Conservation (phyloP, 2,113 vertebrate species). For the Vulpes vulpes region DNA sequence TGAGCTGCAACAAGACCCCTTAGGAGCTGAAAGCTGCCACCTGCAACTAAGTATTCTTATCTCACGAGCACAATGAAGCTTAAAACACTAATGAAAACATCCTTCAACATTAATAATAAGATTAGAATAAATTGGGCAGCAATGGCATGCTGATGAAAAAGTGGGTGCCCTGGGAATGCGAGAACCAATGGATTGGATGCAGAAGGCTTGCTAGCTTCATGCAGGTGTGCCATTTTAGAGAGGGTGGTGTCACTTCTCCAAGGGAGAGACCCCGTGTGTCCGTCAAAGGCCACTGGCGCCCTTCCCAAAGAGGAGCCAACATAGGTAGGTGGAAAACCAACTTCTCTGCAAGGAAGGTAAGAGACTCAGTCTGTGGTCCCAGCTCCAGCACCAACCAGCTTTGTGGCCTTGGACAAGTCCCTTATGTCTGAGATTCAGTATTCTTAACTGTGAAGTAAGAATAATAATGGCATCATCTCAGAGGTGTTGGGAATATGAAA, state of each 20-base stretch:
- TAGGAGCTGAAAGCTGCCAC: conserved; percentile 65
- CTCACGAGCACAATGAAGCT: conserved; percentile 60
- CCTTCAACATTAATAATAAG: conserved; percentile 79
- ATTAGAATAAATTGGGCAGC: conserved; percentile 80
- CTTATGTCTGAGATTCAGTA: neutral
- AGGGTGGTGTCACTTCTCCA: conserved; percentile 76
- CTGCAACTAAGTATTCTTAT: conserved; percentile 69
- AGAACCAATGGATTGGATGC: conserved; percentile 55
- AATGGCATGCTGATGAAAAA: conserved; percentile 68
- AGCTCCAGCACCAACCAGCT: neutral
- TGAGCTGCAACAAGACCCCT: conserved; percentile 41
- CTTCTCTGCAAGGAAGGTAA: neutral
- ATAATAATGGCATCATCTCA: neutral
- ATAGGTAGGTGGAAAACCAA: neutral
- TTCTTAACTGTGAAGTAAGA: neutral
- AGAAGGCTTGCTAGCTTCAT: conserved; percentile 70
- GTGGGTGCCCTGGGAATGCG: conserved; percentile 30
- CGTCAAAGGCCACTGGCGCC: conserved; percentile 9
- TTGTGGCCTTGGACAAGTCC: neutral
- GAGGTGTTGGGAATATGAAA: neutral
- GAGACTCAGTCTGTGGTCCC: neutral
- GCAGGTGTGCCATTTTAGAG: conserved; percentile 64
- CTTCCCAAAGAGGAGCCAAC: neutral
- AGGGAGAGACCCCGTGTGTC: conserved; percentile 63
- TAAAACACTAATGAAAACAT: conserved; percentile 76